These are phyloP conservation scores for Harpagoxenus sublaevis DNA, from an alignment of 2,888 invertebrate genomes.

Conservation along the genomic window DNA sequence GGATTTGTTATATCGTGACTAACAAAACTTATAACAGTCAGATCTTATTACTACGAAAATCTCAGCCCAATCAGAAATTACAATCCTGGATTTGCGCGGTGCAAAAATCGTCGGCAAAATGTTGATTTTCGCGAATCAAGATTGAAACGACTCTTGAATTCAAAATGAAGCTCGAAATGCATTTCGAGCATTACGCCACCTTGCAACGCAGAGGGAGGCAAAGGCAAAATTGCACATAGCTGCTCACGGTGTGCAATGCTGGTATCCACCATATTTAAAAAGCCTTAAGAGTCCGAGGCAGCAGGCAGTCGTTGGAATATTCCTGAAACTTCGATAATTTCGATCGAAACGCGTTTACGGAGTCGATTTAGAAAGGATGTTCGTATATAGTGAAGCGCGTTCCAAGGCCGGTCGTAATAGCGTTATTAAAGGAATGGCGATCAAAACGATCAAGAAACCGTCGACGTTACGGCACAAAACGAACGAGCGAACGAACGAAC, in stretches of 20 bases:
- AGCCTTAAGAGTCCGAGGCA: conserved; percentile 46
- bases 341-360: conserved; percentile 66
- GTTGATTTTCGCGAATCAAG: conserved; percentile 26
- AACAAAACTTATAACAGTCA: neutral
- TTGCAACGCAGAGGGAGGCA: neutral
- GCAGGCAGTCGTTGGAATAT: conserved; percentile 57
- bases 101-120: neutral
- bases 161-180: conserved; percentile 22
- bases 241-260: neutral
- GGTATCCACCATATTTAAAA: conserved; percentile 62
- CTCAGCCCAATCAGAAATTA: neutral
- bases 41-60: conserved; percentile 13
- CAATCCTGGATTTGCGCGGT: neutral
- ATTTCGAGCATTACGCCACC: conserved; percentile 6
- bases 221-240: conserved; percentile 36
- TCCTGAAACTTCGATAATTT: conserved; percentile 58
- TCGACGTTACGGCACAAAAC: neutral
- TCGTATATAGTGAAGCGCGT: conserved; percentile 54
- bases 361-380: conserved; percentile 66
- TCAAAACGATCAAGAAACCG: conserved; percentile 18
- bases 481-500: neutral
- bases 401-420: conserved; percentile 60
- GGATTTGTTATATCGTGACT: neutral
- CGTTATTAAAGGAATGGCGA: conserved; percentile 63
- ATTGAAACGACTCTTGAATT: conserved; percentile 19